phyloP scores from a whole-genome alignment of 1,140 invertebrate genomes.

The Apis mellifera region DNA sequence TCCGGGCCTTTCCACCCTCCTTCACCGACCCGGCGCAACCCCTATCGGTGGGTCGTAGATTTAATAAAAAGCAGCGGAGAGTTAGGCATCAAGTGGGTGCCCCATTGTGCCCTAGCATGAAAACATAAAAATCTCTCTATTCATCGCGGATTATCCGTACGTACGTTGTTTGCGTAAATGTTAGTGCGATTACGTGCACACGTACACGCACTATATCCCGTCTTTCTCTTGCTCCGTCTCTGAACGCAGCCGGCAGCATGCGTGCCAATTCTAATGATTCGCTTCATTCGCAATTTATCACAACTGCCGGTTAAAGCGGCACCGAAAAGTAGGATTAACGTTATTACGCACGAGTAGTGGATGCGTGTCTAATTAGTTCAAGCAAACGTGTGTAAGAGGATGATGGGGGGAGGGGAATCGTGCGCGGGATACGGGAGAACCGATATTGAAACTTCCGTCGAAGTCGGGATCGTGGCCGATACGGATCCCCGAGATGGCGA shows the following conservation, averaged over 20 bases:
- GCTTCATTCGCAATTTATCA: slow-evolving; percentile 50
- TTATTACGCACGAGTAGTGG: slow-evolving; percentile 68
- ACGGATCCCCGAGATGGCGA: too few species aligned
- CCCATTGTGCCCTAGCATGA: slow-evolving; percentile 79
- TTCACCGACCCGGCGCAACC: slow-evolving; percentile 46
- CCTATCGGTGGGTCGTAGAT: slow-evolving; percentile 70
- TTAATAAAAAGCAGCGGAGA: slow-evolving; percentile 79
- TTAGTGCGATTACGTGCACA: slow-evolving; percentile 60
- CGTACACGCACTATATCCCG: neutral
- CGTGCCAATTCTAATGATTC: slow-evolving; percentile 48
- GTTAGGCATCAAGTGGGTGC: slow-evolving; percentile 79
- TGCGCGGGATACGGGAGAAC: slow-evolving; percentile 6
- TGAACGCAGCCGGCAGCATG: slow-evolving; percentile 39
- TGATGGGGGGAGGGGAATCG: neutral
- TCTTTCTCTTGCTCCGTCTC: slow-evolving; percentile 7
- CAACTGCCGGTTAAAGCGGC: slow-evolving; percentile 56
- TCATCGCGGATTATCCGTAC: slow-evolving; percentile 78
- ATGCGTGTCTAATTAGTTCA: slow-evolving; percentile 72
- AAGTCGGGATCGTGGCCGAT: slow-evolving; percentile 33
- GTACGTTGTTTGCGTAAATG: slow-evolving; percentile 57
- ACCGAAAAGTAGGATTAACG: slow-evolving; percentile 71
- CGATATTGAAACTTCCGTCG: slow-evolving; percentile 47
- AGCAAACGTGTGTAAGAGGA: slow-evolving; percentile 44
- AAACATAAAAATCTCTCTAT: slow-evolving; percentile 82
- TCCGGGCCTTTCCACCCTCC: slow-evolving; percentile 21